phyloP scores from a whole-genome alignment of 2,888 invertebrate species.

The Notodromas monacha region DNA sequence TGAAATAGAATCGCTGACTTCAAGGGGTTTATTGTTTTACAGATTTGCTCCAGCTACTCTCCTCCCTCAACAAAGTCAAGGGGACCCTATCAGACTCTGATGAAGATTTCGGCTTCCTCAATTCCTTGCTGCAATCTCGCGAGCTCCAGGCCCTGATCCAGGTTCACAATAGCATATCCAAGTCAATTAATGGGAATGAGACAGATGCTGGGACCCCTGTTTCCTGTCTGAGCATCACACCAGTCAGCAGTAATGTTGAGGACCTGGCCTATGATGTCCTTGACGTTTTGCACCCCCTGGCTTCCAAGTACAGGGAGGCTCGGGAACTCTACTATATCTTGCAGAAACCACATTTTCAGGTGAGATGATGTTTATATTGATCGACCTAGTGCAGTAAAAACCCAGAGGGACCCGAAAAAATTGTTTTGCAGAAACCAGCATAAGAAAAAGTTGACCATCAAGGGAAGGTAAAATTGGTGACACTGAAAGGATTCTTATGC shows the following conservation, averaged over 20 bases:
- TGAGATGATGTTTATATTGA: too few species aligned
- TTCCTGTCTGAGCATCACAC: conserved; percentile 45
- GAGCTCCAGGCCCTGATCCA: conserved; percentile 62
- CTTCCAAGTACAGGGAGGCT: conserved; percentile 32
- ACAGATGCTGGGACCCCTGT: conserved; percentile 8
- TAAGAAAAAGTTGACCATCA: too few species aligned
- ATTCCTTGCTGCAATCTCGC: conserved; percentile 46
- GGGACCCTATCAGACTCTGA: conserved; percentile 28
- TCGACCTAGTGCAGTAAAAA: too few species aligned
- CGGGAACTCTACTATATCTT: conserved; percentile 43
- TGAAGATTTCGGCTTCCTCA: conserved; percentile 53
- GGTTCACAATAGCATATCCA: conserved; percentile 36
- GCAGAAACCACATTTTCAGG: conserved; percentile 59
- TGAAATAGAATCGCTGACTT: too few species aligned
- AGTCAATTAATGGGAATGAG: too few species aligned
- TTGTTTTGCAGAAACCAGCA: too few species aligned
- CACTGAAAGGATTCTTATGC: too few species aligned
- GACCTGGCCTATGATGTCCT: conserved; percentile 42
- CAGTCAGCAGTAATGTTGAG: conserved; percentile 49
- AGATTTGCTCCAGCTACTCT: too few species aligned
- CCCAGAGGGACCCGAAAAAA: too few species aligned
- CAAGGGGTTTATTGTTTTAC: too few species aligned
- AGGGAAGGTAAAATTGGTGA: too few species aligned
- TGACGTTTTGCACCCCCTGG: conserved; percentile 33
- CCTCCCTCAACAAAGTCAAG: background rate